Evolutionary conservation across 1,140 invertebrate species (phyloP), one percentile per base, ranked within the genome.

Genomic region (Ericerus pela): DNA sequence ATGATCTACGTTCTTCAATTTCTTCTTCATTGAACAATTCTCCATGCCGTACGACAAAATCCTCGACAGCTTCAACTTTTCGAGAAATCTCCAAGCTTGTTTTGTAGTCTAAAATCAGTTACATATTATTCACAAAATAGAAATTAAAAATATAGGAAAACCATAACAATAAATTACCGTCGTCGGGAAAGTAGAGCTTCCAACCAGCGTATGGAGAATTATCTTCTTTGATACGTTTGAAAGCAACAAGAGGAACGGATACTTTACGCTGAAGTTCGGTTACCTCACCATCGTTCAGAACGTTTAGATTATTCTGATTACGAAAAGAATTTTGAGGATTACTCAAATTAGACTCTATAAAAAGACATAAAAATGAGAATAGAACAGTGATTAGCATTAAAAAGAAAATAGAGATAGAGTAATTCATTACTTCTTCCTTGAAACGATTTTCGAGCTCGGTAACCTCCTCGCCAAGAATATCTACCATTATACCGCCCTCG

Each of bases 121-220:
- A 58, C 55, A 33, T 47, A 27, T 41, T 26, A 41, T 59, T 64
- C 56, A 61, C 11, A 24, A 16, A 47, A 47, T 41, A 16, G 26
- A 47, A 47, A 24, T 29, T 28, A 54, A 58, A 63, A 57, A 61
- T 47, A 47, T 53, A 59, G 51, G 53, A 33, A 59, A 11, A 29
- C 16, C 12, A 51, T 14, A 26, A 18, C 29, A 12, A 33, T 33
- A 54, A 20, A 27, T 59, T 68, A 79, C 79, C 75, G 75, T 80
- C 74, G 56, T 77, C 72, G 53, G 77, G 72, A 66, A 84, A 80
- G 68, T 84, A 85, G 8, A 81, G 63, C 58, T 75, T 77, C 81
- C 82, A 84, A 47, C 76, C 74, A 63, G 69, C 41, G 14, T 47
- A 47, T 16, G 41, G 41, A 18, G 41, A 22, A 22, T 4, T 5